Evolutionary conservation across 2,113 vertebrate genomes (phyloP).

Genomic region (Saccopteryx leptura): DNA sequence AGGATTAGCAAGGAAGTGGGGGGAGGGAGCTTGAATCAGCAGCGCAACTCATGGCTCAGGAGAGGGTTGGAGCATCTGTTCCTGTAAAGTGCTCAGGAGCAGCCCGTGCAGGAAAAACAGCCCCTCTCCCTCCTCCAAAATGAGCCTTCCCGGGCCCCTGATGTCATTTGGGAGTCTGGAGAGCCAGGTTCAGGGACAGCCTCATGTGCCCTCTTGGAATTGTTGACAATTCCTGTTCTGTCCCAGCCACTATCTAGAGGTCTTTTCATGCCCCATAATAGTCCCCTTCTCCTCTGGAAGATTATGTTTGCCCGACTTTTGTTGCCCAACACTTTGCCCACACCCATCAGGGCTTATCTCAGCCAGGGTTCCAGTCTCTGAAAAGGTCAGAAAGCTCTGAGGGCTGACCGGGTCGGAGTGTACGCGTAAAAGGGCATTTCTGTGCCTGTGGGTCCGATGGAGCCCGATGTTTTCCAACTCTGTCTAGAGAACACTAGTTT

Average conservation of each 20-base stretch:
- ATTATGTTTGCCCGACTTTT: neutral
- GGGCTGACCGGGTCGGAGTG: neutral
- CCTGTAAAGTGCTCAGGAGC: neutral
- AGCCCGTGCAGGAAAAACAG: neutral
- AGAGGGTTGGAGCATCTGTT: constrained; percentile 72
- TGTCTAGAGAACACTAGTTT: neutral
- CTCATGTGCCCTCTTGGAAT: neutral
- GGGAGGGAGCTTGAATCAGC: neutral
- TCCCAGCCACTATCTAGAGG: neutral
- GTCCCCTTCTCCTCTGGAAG: neutral
- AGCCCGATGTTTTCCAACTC: neutral
- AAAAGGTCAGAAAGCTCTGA: neutral
- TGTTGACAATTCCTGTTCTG: neutral
- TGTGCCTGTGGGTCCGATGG: neutral
- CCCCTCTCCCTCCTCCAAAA: neutral
- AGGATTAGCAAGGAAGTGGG: neutral
- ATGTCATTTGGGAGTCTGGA: neutral
- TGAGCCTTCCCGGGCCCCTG: neutral
- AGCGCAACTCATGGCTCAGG: constrained; percentile 25
- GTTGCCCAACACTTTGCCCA: neutral
- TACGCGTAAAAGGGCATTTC: neutral
- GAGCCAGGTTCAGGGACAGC: neutral
- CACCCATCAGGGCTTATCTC: neutral
- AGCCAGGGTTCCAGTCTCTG: neutral
- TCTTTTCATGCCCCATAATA: accelerated